Base-by-base conservation (phyloP, 64 coral and sea anemone species). In the Stichodactyla helianthus region DNA sequence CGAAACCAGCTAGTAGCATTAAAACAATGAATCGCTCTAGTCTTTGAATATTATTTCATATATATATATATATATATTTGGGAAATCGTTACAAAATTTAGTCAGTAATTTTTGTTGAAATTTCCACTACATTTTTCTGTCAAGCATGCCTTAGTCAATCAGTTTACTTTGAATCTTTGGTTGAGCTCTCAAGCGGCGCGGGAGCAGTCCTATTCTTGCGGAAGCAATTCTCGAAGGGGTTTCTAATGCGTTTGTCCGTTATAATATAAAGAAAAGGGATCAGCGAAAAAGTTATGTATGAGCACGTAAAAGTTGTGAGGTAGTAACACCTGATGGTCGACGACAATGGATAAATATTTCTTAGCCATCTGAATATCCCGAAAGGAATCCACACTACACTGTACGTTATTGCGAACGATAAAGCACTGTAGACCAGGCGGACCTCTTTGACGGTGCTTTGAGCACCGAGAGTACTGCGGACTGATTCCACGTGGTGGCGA, bases 401-500 rank as follows among this genome's bases (percentile, higher is more conserved):
- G n/a, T 84, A 84, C 0, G 56, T 15, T 62, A 84, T 58, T 4
- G 17, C n/a, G 28, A 84, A 84, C 18, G 59, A 16, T 17, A 84
- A 2, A 16, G 83, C 83, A 63, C 83, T 62, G 17, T 27, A 60
- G 3, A 84, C 56, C 14, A 84, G 25, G 61, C 83, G 83, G 16
- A 84, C 56, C 53, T 84, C 83, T 84, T 84, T 84, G 8, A 84
- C 27, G 0, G 20, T 60, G 27, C 53, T 84, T 63, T 84, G 83
- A 12, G 59, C 51, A 59, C 83, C 83, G 26, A 84, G 83, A 57
- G 59, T 60, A 27, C 15, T 84, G 25, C 59, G 54, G 16, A 84
- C 83, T 6, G 83, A 84, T 51, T 59, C 53, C 10, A 60, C 23
- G 59, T 84, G 83, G 23, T 55, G 51, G 7, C 55, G 44, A 6